Evolutionary conservation across 2,797 vertebrate genomes (phyloP), one percentile per base, ranked within the genome.

Genomic region (Sibirionetta formosa): DNA sequence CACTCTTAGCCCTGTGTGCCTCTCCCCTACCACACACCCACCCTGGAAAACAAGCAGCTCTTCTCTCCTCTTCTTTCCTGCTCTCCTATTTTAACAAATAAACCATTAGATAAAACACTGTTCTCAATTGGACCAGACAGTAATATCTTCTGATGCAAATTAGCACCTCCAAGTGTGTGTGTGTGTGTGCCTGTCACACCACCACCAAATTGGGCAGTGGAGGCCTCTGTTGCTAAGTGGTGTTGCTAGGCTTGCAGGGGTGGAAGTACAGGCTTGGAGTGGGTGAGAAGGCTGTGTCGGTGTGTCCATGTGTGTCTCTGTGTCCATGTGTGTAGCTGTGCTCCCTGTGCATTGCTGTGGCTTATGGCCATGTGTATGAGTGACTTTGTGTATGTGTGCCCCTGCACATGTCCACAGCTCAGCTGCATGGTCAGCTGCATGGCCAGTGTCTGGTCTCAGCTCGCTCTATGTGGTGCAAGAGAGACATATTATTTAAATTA

Each of bases 141-240:
- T 90, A 92, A 73, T 92, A 87, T 80, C 38, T 70, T 86, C 53
- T 86, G 42, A 79, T 86, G 73, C 83, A 95, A 93, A 90, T 92
- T 56, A 84, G 57, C 42, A 79, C 65, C 86, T 90, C 48, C 75
- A 72, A 57, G 85, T 22, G 8, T 76, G 85, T 22, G 9, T 76
- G 9, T 76, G 57, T 88, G 29, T 4, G 31, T 24, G 46, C 70
- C 88, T 91, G n/a, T 91, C 65, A 56, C 24, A 78, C 44, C 40
- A 72, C 42, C 56, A 84, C 71, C 56, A 63, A 65, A 88, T 22
- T 65, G 82, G 92, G n/a, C 58, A 81, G 70, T 7, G 12, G 46
- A 92, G 64, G 46, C 33, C 86, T 23, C 51, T 60, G 63, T 86
- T 93, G 65, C 69, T 76, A 79, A 65, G 88, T 33, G n/a, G 65